Percentiles rank a stretch among this genome's conserved stretches.
Conservation (phyloP, 2,797 vertebrate species). For the Smutsia temminckii region DNA sequence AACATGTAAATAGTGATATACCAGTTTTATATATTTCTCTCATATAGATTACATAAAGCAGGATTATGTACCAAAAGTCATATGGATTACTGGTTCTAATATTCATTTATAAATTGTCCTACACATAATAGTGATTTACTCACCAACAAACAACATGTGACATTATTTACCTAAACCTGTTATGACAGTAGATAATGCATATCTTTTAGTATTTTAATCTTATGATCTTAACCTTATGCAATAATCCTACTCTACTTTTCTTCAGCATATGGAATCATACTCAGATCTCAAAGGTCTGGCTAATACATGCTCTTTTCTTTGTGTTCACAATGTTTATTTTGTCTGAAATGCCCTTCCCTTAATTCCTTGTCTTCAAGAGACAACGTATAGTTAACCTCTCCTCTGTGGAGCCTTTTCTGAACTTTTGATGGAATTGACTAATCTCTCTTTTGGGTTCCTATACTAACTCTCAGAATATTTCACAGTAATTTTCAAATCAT, state of each 20-base stretch:
- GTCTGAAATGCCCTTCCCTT: neutral
- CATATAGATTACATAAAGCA: neutral
- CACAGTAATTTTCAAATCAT: neutral
- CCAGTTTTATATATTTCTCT: neutral
- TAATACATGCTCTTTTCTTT: neutral
- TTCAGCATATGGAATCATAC: neutral
- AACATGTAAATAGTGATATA: neutral
- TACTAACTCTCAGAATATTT: neutral
- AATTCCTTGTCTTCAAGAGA: neutral
- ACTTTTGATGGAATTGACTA: neutral
- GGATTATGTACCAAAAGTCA: neutral
- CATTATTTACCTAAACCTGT: neutral
- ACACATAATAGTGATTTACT: neutral
- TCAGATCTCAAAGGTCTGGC: neutral
- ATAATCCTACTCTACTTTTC: neutral
- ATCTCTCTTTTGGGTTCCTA: neutral
- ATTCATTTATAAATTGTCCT: neutral
- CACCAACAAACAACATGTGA: neutral
- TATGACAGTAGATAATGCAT: neutral
- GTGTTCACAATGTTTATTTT: neutral
- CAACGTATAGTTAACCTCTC: neutral
- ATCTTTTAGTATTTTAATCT: neutral
- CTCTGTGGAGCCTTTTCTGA: neutral
- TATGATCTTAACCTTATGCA: neutral
- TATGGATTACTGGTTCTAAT: neutral